Conservation (phyloP, 1,140 invertebrate species). For the Tribolium castaneum region DNA sequence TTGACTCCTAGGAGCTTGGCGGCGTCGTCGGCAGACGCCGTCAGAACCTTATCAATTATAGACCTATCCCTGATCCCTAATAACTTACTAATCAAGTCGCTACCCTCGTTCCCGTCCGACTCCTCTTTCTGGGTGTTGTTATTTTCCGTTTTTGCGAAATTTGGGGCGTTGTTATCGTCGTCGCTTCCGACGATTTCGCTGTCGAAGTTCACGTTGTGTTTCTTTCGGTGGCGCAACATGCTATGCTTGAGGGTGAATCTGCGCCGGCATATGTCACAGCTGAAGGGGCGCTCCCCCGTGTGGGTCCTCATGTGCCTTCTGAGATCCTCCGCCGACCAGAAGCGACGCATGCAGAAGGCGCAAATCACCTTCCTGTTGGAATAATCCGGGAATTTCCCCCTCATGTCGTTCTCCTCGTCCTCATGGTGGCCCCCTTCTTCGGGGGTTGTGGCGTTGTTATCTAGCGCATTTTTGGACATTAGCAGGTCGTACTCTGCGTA, state of each 20-base stretch:
- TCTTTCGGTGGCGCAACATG: slow-evolving; percentile 91
- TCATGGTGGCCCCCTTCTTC: slow-evolving; percentile 65
- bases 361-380: slow-evolving; percentile 91
- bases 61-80: slow-evolving; percentile 87
- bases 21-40: slow-evolving; percentile 85
- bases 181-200: slow-evolving; percentile 60
- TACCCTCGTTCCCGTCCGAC: slow-evolving; percentile 68
- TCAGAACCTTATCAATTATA: slow-evolving; percentile 87
- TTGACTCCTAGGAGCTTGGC: slow-evolving; percentile 88
- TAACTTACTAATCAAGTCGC: slow-evolving; percentile 88
- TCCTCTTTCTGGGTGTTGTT: slow-evolving; percentile 58
- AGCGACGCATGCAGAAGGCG: slow-evolving; percentile 90
- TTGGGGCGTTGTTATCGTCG: slow-evolving; percentile 45
- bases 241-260: slow-evolving; percentile 93
- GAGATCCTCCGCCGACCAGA: slow-evolving; percentile 94
- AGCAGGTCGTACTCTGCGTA: slow-evolving; percentile 78
- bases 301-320: slow-evolving; percentile 92
- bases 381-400: slow-evolving; percentile 85
- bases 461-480: slow-evolving; percentile 82
- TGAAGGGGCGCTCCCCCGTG: slow-evolving; percentile 83
- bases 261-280: slow-evolving; percentile 83
- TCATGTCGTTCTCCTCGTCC: slow-evolving; percentile 68
- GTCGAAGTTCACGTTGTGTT: slow-evolving; percentile 72
- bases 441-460: slow-evolving; percentile 66
- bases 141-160: slow-evolving; percentile 41